Evolutionary conservation across 2,888 invertebrate genomes (phyloP).

Genomic region (Sarcophaga carnaria): DNA sequence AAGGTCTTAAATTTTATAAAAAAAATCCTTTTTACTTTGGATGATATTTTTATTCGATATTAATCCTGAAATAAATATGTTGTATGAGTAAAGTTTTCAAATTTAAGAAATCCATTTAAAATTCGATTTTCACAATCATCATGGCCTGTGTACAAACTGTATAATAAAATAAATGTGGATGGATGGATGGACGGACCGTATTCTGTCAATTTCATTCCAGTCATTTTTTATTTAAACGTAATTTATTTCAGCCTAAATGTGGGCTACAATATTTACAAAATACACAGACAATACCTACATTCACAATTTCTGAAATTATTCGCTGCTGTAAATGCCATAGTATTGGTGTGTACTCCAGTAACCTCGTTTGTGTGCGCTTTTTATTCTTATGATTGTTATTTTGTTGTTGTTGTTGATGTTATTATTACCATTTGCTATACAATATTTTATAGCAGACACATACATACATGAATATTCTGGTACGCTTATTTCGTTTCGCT

Average conservation of each 20-base stretch:
- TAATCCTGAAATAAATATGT: too few species aligned
- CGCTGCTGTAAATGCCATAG: too few species aligned
- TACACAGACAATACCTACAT: neutral
- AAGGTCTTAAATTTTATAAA: too few species aligned
- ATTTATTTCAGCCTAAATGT: conserved; percentile 52
- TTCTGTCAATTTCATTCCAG: neutral
- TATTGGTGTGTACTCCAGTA: conserved; percentile 29
- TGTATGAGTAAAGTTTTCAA: too few species aligned
- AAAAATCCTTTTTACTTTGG: too few species aligned
- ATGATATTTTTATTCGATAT: too few species aligned
- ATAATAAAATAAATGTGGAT: too few species aligned
- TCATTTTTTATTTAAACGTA: conserved; percentile 3
- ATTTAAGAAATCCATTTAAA: too few species aligned
- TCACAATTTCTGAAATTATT: neutral
- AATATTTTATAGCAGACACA: too few species aligned
- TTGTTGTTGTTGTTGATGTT: neutral
- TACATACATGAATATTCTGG: neutral
- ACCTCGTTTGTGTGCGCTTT: conserved; percentile 35
- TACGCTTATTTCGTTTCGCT: neutral
- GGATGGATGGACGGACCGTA: too few species aligned
- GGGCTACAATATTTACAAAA: conserved; percentile 18
- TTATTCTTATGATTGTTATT: conserved; percentile 8
- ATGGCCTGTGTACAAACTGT: too few species aligned
- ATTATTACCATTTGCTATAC: neutral
- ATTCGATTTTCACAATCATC: too few species aligned